phyloP scores from a whole-genome alignment of 2,113 vertebrate species.

The Solenodon paradoxus region DNA sequence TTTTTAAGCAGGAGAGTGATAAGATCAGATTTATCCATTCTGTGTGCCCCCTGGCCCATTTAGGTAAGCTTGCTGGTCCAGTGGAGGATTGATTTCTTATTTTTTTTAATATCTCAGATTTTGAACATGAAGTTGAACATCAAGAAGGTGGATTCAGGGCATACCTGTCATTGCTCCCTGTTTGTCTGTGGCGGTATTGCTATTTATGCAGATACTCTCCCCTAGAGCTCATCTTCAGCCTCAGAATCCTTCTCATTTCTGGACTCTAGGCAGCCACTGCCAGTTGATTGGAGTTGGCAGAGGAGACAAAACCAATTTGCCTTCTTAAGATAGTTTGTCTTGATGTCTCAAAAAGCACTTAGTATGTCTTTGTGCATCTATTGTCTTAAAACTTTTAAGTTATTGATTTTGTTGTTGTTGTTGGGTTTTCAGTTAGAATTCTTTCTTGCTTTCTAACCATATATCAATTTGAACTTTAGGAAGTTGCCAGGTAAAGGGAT shows the following conservation, averaged over 20 bases:
- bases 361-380: background rate
- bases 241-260: background rate
- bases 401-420: slow-evolving; percentile 1
- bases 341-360: background rate
- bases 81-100: background rate
- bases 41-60: background rate
- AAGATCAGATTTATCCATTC: background rate
- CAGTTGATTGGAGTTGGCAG: background rate
- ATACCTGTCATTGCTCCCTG: background rate
- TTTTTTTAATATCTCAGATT: background rate
- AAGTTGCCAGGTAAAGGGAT: background rate
- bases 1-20: background rate
- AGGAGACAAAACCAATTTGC: background rate
- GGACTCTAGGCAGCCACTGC: background rate
- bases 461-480: background rate
- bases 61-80: background rate
- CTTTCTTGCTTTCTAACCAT: background rate
- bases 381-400: background rate
- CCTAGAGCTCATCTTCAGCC: background rate
- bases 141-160: background rate
- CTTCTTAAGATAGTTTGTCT: background rate
- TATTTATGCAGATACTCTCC: background rate
- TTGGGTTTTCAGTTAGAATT: slow-evolving; percentile 23
- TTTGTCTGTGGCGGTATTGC: background rate
- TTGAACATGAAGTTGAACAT: background rate